These are phyloP conservation scores for Clarias platycephalus DNA, from an alignment of 2,797 vertebrate species.

Conservation along the genomic window DNA sequence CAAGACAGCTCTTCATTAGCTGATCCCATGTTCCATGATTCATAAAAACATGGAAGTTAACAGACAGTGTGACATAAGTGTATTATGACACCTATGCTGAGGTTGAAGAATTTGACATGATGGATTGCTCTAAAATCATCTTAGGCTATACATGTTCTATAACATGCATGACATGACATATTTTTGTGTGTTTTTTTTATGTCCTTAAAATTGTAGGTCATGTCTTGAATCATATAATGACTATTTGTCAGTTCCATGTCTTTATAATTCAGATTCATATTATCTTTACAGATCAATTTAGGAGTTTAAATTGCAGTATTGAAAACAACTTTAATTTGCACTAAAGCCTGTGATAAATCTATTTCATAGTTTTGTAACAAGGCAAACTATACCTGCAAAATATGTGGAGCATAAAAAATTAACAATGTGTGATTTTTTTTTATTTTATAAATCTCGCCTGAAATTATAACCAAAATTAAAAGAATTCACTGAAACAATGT, in stretches of 20 bases:
- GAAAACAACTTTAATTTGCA: not conserved
- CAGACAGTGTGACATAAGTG: conserved; percentile 16
- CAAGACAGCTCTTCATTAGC: conserved; percentile 11
- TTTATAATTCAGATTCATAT: not conserved
- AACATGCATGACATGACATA: conserved; percentile 15
- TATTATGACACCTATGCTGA: conserved; percentile 1
- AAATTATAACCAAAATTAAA: not conserved
- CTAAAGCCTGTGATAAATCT: not conserved
- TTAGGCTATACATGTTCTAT: conserved; percentile 10
- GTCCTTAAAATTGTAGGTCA: not conserved
- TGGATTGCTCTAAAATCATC: conserved; percentile 23
- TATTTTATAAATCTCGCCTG: not conserved
- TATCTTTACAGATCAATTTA: not conserved
- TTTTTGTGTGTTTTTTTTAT: conserved; percentile 9
- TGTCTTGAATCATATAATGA: not conserved
- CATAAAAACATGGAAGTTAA: conserved; percentile 30
- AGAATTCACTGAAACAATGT: not conserved
- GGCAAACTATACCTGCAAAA: not conserved
- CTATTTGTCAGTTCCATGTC: not conserved
- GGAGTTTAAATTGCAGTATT: not conserved
- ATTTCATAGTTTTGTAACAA: not conserved
- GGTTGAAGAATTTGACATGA: conserved; percentile 9
- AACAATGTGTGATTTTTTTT: not conserved
- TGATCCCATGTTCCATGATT: conserved; percentile 6
- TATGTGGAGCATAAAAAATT: not conserved